Base-by-base conservation (phyloP, 2,888 invertebrate genomes). In the Hydrotaea cyrtoneurina region DNA sequence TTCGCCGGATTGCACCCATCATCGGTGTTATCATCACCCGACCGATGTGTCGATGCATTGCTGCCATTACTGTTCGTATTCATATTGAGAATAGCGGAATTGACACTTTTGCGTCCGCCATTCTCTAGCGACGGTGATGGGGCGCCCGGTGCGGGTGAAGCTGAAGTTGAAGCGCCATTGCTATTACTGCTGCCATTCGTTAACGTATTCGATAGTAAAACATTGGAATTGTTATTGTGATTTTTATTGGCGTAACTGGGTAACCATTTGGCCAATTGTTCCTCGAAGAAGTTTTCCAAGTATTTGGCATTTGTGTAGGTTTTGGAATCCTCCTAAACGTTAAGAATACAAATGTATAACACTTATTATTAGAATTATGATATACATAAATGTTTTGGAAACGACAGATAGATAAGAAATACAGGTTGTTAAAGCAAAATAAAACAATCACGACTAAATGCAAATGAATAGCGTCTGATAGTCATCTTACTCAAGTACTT, bases 201-300 rank as follows among this genome's bases (percentile, higher is more conserved):
- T 78, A 86, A 78, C 19, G 46, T 74, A 78, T 59, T 85, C 46
- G 78, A 77, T 13, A 82, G 71, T 62, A 85, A 79, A 66, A 80
- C 81, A 80, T 80, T 86, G 43, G 77, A 73, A 62, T 86, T 82
- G 69, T 86, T 77, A 75, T 85, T 88, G 57, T 46, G 82, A 79
- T 78, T 83, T 78, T 86, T 87, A 62, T 81, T 87, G 19, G 95
- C 95, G 92, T 95, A 95, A 90, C 95, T 95, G 1, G 97, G 97
- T 88, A 97, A 93, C 95, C 96, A 96, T 92, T 97, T 97, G 74
- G 94, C 91, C 86, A 97, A 93, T 90, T 96, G 95, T 89, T 96
- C 95, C 89, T 97, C 96, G 91, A 97, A 97, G 93, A 97, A 97
- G 92, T 96, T 96, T 92, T 97, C 97, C 88, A 97, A 94, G 85